phyloP scores from a whole-genome alignment of 2,888 invertebrate species.

The Lampropteryx suffumata region DNA sequence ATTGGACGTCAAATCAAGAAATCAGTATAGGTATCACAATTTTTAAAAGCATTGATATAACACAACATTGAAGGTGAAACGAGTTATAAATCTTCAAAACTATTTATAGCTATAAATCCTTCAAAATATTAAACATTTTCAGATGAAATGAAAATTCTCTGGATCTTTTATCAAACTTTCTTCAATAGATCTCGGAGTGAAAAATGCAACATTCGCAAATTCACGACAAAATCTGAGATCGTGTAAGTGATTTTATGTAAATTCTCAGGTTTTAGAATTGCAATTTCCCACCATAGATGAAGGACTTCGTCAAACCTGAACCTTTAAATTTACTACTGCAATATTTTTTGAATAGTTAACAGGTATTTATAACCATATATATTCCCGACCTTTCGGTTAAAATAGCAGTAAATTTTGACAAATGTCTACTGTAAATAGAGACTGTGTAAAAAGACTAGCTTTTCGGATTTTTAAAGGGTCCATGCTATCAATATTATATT shows the following conservation, averaged over 20 bases:
- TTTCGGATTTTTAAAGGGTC: slow-evolving; percentile 54
- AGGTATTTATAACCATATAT: too few relatives aligned
- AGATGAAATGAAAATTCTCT: slow-evolving; percentile 13
- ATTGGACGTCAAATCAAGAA: too few relatives aligned
- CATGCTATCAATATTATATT: slow-evolving; percentile 71
- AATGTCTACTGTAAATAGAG: too few relatives aligned
- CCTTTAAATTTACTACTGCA: too few relatives aligned
- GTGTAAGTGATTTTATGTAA: background rate
- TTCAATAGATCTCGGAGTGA: slow-evolving; percentile 50
- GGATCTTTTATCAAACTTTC: slow-evolving; percentile 31
- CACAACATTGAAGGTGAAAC: slow-evolving; percentile 1
- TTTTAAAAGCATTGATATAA: too few relatives aligned
- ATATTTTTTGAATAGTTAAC: too few relatives aligned
- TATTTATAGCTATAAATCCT: slow-evolving; percentile 14
- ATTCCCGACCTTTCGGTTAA: too few relatives aligned
- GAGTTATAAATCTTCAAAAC: slow-evolving; percentile 15
- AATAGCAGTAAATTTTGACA: too few relatives aligned
- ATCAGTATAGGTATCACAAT: too few relatives aligned
- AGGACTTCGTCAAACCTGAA: too few relatives aligned
- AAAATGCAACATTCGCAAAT: slow-evolving; percentile 65
- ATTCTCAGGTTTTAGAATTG: background rate
- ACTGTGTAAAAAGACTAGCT: slow-evolving; percentile 54
- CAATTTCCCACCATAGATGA: too few relatives aligned
- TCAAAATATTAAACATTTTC: slow-evolving; percentile 20
- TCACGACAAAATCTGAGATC: slow-evolving; percentile 41